Evolutionary conservation across 2,888 invertebrate genomes (phyloP).

Genomic region (Nephrotoma appendiculata): DNA sequence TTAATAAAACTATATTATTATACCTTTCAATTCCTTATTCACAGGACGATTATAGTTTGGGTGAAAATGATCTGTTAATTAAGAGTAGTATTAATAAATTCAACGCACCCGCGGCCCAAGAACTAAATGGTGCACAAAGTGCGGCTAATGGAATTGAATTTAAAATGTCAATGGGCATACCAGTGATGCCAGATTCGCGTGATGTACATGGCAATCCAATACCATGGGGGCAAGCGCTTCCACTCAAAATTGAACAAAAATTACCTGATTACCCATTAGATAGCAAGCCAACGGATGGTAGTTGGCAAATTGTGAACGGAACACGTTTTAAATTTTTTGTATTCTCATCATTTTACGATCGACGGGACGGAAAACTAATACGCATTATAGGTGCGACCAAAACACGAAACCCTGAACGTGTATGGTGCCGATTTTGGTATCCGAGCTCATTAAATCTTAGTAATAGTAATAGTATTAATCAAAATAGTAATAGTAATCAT

Average conservation of each 20-base stretch:
- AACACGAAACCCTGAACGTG: slow-evolving; percentile 68
- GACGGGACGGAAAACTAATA: slow-evolving; percentile 50
- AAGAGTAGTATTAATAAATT: slow-evolving; percentile 28
- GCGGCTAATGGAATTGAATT: background rate
- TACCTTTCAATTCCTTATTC: slow-evolving; percentile 17
- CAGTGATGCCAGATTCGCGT: slow-evolving; percentile 15
- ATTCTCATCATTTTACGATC: slow-evolving; percentile 80
- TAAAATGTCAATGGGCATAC: slow-evolving; percentile 14
- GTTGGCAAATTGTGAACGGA: slow-evolving; percentile 50
- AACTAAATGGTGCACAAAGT: background rate
- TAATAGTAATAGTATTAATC: background rate
- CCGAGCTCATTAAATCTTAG: slow-evolving; percentile 17
- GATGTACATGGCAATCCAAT: slow-evolving; percentile 19
- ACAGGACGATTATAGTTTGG: slow-evolving; percentile 28
- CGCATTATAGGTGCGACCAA: slow-evolving; percentile 79
- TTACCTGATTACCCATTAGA: slow-evolving; percentile 49
- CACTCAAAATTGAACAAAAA: slow-evolving; percentile 31
- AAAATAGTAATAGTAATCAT: background rate
- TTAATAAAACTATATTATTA: slow-evolving; percentile 11
- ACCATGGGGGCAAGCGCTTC: slow-evolving; percentile 31
- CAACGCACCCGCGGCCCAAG: slow-evolving; percentile 16
- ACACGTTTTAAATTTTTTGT: slow-evolving; percentile 69
- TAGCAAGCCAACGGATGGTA: slow-evolving; percentile 53
- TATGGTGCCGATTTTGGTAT: slow-evolving; percentile 70
- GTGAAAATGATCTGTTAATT: slow-evolving; percentile 26